phyloP scores from a whole-genome alignment of 2,113 vertebrate species.

The Gallinago media region DNA sequence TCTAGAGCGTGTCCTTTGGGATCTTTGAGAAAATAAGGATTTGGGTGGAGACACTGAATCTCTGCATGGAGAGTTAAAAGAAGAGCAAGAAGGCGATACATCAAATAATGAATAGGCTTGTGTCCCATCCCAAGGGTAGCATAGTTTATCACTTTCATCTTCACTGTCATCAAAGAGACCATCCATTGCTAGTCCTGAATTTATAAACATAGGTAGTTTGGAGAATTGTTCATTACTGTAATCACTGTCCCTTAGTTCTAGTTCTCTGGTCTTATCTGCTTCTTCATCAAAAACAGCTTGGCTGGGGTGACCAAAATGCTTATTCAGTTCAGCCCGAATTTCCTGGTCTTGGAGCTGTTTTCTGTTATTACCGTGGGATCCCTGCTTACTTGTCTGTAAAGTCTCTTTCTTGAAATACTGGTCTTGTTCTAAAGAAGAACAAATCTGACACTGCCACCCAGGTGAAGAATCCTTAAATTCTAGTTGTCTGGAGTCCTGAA shows the following conservation, averaged over 20 bases:
- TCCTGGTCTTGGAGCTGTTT: slow-evolving; percentile 95
- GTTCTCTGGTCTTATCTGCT: slow-evolving; percentile 77
- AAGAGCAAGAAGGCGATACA: slow-evolving; percentile 92
- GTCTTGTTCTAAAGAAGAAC: slow-evolving; percentile 80
- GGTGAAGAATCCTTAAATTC: slow-evolving; percentile 89
- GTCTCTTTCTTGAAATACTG: slow-evolving; percentile 80
- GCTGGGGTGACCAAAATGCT: slow-evolving; percentile 95
- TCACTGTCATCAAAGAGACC: slow-evolving; percentile 91
- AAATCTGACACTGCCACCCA: slow-evolving; percentile 82
- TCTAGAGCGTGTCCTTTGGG: slow-evolving; percentile 85
- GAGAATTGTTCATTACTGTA: slow-evolving; percentile 85
- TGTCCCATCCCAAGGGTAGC: slow-evolving; percentile 93
- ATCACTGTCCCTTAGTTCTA: slow-evolving; percentile 79
- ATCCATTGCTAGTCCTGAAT: slow-evolving; percentile 89
- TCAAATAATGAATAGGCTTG: slow-evolving; percentile 93
- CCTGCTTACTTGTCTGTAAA: slow-evolving; percentile 75
- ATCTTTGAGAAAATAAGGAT: slow-evolving; percentile 89
- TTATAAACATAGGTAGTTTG: slow-evolving; percentile 91
- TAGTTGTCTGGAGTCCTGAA: slow-evolving; percentile 85
- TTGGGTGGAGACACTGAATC: slow-evolving; percentile 92
- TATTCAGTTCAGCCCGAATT: slow-evolving; percentile 97
- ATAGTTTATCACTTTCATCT: slow-evolving; percentile 90
- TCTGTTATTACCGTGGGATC: slow-evolving; percentile 80
- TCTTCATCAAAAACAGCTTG: slow-evolving; percentile 88
- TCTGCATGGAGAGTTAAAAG: slow-evolving; percentile 94